These are phyloP conservation scores for Dryobates pubescens DNA, from an alignment of 2,797 vertebrate genomes.

Conservation along the genomic window DNA sequence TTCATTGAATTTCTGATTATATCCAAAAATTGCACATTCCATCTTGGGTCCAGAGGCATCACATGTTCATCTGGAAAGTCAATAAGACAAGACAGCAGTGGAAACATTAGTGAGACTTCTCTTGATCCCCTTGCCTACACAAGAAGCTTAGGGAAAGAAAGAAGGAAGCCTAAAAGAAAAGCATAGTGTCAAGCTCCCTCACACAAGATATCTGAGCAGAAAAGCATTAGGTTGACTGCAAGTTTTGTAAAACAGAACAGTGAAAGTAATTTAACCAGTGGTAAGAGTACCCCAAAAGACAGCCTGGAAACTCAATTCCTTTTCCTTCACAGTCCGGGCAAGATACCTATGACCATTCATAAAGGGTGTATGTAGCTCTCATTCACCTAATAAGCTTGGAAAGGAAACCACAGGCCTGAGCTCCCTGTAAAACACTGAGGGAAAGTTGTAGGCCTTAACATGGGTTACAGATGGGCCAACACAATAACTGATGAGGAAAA, in stretches of 20 bases:
- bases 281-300: background rate
- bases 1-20: conserved; percentile 89
- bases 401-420: background rate
- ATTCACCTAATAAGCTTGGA: background rate
- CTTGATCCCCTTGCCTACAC: background rate
- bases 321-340: background rate
- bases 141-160: background rate
- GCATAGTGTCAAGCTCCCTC: background rate
- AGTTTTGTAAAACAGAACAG: background rate
- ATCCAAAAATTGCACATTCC: conserved; percentile 96
- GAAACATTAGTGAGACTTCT: background rate
- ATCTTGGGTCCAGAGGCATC: conserved; percentile 92
- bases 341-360: background rate
- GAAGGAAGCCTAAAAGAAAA: background rate
- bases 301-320: background rate
- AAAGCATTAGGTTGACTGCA: background rate
- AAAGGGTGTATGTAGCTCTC: background rate
- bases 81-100: background rate
- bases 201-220: background rate
- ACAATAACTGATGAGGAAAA: background rate
- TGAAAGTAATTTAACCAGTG: background rate
- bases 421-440: background rate
- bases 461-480: background rate
- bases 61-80: conserved; percentile 87
- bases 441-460: background rate